These are phyloP conservation scores for Tachuris rubrigastra DNA, from an alignment of 2,113 vertebrate genomes.

Conservation along the genomic window DNA sequence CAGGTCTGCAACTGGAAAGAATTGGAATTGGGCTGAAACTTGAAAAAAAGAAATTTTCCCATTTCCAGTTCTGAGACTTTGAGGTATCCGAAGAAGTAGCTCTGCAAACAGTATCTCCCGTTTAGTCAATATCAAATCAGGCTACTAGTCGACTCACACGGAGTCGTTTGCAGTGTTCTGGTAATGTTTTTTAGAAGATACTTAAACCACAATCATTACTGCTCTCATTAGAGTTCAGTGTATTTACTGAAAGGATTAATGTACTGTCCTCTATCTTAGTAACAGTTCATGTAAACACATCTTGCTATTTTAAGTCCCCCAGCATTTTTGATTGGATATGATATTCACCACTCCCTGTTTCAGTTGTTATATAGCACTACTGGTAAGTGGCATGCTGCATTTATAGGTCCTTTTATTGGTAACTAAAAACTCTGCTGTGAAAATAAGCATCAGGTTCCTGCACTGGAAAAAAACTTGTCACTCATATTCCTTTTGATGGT, in stretches of 20 bases:
- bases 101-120: not conserved
- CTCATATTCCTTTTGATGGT: not conserved
- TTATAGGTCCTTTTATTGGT: not conserved
- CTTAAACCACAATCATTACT: not conserved
- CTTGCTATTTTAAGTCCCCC: not conserved
- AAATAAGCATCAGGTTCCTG: not conserved
- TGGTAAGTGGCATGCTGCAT: not conserved
- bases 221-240: not conserved
- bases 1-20: not conserved
- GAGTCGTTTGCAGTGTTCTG: not conserved
- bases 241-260: not conserved
- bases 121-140: not conserved
- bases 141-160: accelerated
- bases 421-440: not conserved
- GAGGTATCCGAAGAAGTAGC: not conserved
- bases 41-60: not conserved
- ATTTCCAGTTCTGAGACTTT: not conserved
- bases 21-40: not conserved
- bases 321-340: not conserved
- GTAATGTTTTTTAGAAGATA: not conserved
- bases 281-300: not conserved
- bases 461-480: not conserved
- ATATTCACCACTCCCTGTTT: not conserved
- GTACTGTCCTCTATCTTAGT: not conserved
- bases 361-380: not conserved